phyloP scores from a whole-genome alignment of 2,797 vertebrate genomes.

The Molothrus ater region DNA sequence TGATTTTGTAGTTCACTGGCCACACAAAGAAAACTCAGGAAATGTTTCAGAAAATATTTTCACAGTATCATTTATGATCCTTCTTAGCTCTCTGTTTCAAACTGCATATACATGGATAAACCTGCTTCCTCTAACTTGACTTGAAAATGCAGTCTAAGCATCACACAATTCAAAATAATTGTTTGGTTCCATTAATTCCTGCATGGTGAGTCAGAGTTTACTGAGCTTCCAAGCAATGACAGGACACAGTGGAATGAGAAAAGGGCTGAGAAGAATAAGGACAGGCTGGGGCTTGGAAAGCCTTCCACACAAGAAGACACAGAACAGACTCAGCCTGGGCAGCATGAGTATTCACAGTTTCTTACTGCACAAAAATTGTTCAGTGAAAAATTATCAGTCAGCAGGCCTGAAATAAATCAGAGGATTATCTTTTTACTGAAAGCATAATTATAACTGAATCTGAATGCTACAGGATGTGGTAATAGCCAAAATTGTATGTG shows the following conservation, averaged over 20 bases:
- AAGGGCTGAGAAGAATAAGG: neutral
- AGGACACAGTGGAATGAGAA: neutral
- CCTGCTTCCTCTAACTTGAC: neutral
- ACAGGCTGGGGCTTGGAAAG: neutral
- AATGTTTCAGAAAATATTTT: neutral
- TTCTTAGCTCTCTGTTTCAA: neutral
- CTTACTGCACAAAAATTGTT: neutral
- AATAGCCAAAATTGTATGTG: neutral
- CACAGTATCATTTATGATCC: neutral
- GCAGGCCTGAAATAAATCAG: neutral
- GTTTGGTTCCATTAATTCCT: neutral
- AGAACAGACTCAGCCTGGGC: neutral
- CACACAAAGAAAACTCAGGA: neutral
- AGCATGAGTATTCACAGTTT: neutral
- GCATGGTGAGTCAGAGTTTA: neutral
- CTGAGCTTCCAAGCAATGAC: neutral
- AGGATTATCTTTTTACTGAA: neutral
- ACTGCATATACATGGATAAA: neutral
- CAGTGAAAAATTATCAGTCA: neutral
- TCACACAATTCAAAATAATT: neutral
- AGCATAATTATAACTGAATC: neutral
- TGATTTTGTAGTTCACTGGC: neutral
- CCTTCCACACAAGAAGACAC: neutral
- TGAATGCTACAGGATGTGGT: neutral
- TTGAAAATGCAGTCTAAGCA: neutral